Evolutionary conservation across 53 echinoderm and acorn worm species (phyloP).

Genomic region (Crossaster papposus): DNA sequence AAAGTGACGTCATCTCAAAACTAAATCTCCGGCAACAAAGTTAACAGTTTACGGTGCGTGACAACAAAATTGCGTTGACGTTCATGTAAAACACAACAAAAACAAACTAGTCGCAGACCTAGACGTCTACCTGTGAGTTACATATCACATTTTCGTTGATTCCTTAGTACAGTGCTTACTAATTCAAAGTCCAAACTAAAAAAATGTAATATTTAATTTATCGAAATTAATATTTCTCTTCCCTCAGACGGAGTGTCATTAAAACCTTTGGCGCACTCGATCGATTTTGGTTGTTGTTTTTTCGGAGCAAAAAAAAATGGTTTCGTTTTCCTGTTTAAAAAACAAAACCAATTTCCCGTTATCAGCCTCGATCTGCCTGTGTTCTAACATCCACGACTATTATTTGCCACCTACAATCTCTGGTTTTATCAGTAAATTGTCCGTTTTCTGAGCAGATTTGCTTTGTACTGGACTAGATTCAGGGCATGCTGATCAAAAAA

Average conservation of each 20-base stretch:
- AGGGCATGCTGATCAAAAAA: neutral
- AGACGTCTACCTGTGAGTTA: too few species aligned
- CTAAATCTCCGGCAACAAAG: too few species aligned
- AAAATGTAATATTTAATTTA: constrained; percentile 9
- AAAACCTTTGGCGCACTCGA: neutral
- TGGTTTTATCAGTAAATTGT: constrained; percentile 1
- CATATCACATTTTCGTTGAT: too few species aligned
- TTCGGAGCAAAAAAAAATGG: neutral
- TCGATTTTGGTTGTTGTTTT: too few species aligned
- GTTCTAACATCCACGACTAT: neutral
- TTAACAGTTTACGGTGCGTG: too few species aligned
- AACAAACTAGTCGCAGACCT: too few species aligned
- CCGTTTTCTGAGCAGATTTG: constrained; percentile 2
- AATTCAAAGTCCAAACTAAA: neutral
- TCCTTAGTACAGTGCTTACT: neutral
- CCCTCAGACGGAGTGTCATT: neutral
- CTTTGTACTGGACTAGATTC: neutral
- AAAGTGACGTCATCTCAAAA: too few species aligned
- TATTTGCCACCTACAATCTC: neutral
- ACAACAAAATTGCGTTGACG: too few species aligned
- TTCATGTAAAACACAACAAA: too few species aligned
- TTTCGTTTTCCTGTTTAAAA: constrained; percentile 33
- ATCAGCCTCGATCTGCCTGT: neutral
- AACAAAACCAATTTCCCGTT: neutral
- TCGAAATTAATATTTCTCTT: neutral